These are phyloP conservation scores for Ornithoptera priamus DNA, from an alignment of 2,888 invertebrate species.

Conservation along the genomic window DNA sequence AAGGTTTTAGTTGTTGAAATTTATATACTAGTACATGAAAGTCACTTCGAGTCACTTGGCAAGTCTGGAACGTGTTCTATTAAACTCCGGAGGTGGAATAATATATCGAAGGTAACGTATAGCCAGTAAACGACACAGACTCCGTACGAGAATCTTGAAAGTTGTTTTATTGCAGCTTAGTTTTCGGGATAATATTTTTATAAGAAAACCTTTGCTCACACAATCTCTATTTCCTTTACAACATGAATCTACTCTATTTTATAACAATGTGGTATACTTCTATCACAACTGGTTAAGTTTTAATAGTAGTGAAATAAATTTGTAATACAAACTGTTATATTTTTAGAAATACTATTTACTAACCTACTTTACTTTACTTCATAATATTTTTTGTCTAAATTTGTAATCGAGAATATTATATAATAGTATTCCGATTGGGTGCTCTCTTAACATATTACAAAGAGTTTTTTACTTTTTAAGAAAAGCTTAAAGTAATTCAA, in stretches of 20 bases:
- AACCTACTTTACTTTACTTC: too few species aligned
- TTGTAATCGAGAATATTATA: background rate
- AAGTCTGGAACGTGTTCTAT: conserved; percentile 16
- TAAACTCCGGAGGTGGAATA: conserved; percentile 3
- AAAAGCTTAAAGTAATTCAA: background rate
- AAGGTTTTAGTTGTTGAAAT: background rate
- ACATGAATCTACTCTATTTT: too few species aligned
- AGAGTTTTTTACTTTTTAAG: background rate
- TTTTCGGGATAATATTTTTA: background rate
- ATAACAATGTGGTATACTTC: too few species aligned
- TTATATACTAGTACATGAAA: background rate
- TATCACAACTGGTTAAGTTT: too few species aligned
- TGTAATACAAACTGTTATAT: too few species aligned
- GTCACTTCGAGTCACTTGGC: conserved; percentile 4
- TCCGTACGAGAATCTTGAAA: background rate
- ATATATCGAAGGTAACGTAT: conserved; percentile 12
- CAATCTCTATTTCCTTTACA: too few species aligned
- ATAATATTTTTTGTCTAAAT: background rate
- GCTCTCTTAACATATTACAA: background rate
- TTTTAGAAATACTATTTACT: too few species aligned
- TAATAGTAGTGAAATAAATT: too few species aligned
- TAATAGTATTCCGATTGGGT: background rate
- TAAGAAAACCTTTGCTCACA: background rate
- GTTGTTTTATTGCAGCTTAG: background rate
- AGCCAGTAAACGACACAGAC: background rate